phyloP scores from a whole-genome alignment of 2,113 vertebrate genomes.

The Dolichotis patagonum region DNA sequence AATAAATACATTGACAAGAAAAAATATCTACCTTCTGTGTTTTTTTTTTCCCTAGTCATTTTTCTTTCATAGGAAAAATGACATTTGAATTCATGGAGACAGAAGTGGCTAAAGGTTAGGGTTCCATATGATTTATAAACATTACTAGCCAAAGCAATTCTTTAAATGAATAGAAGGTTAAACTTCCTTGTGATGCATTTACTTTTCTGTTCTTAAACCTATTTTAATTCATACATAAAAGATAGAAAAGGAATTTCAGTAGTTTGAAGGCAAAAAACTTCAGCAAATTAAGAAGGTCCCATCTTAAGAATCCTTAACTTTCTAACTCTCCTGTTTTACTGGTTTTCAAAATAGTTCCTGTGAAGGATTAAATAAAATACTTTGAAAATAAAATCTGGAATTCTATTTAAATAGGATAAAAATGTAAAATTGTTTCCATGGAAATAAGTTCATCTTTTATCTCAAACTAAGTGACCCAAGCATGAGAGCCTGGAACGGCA shows the following conservation, averaged over 20 bases:
- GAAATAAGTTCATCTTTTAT: conserved; percentile 41
- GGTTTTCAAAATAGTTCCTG: not conserved
- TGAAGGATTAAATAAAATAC: not conserved
- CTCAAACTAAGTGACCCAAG: not conserved
- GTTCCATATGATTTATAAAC: not conserved
- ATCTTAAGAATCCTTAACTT: not conserved
- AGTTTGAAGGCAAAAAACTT: not conserved
- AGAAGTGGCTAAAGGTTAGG: not conserved
- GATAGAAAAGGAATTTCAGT: not conserved
- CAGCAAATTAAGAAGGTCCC: not conserved
- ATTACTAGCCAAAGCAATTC: not conserved
- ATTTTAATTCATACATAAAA: conserved; percentile 7
- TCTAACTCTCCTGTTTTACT: not conserved
- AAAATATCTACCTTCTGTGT: not conserved
- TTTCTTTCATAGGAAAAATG: not conserved
- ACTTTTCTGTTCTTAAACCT: not conserved
- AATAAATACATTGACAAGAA: conserved; percentile 4
- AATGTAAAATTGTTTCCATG: not conserved
- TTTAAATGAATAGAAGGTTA: conserved; percentile 8
- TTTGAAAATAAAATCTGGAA: conserved; percentile 37
- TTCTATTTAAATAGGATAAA: conserved; percentile 9
- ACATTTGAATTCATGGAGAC: not conserved
- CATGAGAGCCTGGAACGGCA: not conserved
- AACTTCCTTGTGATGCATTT: not conserved
- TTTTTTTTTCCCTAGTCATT: not conserved